Evolutionary conservation across 2,888 invertebrate genomes (phyloP), one percentile per base, ranked within the genome.

Genomic region (Acleris literana): DNA sequence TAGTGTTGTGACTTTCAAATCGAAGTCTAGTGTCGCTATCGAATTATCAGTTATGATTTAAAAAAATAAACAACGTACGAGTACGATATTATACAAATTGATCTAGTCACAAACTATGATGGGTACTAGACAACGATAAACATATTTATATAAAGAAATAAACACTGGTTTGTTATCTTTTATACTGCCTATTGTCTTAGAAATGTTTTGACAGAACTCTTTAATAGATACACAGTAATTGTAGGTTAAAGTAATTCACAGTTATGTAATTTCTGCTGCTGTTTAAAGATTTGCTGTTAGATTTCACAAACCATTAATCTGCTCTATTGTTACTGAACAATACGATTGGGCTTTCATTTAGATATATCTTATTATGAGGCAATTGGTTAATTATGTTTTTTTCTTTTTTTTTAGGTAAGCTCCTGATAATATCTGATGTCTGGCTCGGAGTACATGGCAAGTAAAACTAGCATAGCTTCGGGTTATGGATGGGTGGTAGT

Each of bases 101-200:
- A 33, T 9, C 33, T 33, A 33, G 9, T 33, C 33, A 3, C 33
- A 33, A 33, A 33, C 33, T 33, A 33, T 33, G 33, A 33, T 33
- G 9, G 9, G 33, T 33, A 9, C 33, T 33, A 33, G 33, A 33
- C 33, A 3, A 33, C 33, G 33, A 33, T 33, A 33, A 33, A 33
- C 33, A 7, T 33, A 33, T 33, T 33, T 33, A 33, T 33, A 33
- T 33, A 33, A 9, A 33, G 33, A 33, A 33, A 33, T 33, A 29
- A 1, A 33, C 9, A 33, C 33, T 33, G 33, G 13, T 39, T 13
- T 13, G 39, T 39, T 39, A 39, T 13, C 3, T 39, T 13, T 39
- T 39, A 39, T 71, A 68, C 61, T 33, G 68, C 70, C 78, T 65
- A 72, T 39, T 39, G 18, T 5, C 11, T 11, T 11, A 9, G 18